These are phyloP conservation scores for Uloborus diversus DNA, from an alignment of 1,140 invertebrate species.

Conservation along the genomic window DNA sequence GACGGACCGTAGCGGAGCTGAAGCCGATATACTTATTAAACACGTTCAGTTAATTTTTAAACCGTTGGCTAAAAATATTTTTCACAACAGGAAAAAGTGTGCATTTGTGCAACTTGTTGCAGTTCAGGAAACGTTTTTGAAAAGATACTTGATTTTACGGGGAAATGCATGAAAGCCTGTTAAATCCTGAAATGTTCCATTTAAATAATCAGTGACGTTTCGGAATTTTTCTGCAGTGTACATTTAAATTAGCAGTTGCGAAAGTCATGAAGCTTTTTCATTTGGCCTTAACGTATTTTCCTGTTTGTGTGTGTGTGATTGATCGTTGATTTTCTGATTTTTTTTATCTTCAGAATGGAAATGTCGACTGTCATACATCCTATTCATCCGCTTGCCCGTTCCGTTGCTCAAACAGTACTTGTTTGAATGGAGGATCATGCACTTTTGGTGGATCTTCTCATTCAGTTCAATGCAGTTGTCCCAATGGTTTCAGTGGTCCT, in stretches of 20 bases:
- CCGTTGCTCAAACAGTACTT: constrained; percentile 25
- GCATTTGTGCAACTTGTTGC: not conserved
- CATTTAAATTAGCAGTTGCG: too few species aligned
- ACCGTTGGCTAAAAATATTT: not conserved
- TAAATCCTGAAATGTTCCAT: not conserved
- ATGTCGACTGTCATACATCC: constrained; percentile 22
- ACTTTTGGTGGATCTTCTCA: not conserved
- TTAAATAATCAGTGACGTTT: not conserved
- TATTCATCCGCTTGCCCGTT: constrained; percentile 21
- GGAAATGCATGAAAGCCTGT: not conserved
- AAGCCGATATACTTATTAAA: not conserved
- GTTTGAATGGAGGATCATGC: constrained; percentile 40
- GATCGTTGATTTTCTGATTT: not conserved
- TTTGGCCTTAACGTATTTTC: too few species aligned
- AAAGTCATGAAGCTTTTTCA: too few species aligned
- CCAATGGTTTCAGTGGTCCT: constrained; percentile 24
- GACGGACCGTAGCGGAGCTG: not conserved
- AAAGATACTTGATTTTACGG: not conserved
- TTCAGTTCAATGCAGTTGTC: constrained; percentile 37
- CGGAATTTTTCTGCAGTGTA: not conserved
- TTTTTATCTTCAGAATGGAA: constrained; percentile 16
- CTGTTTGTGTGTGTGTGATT: too few species aligned
- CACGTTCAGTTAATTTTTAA: not conserved
- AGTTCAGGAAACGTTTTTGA: not conserved
- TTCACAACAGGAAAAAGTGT: not conserved